These are phyloP conservation scores for Melopsittacus undulatus DNA, from an alignment of 2,797 vertebrate species.

Conservation along the genomic window DNA sequence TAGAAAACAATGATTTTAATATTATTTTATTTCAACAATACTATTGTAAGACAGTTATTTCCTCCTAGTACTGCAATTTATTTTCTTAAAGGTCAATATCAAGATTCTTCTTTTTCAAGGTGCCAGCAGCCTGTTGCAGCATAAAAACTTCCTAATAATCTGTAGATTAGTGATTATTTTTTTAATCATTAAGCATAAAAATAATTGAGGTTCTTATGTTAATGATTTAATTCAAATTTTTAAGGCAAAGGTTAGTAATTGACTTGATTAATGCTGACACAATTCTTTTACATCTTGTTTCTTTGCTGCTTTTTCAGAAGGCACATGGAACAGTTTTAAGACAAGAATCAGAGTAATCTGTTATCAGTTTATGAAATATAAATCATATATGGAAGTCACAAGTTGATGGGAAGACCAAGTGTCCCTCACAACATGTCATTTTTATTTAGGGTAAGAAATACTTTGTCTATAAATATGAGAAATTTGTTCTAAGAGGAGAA, in stretches of 20 bases:
- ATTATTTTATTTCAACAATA: background rate
- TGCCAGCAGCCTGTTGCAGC: background rate
- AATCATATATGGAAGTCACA: background rate
- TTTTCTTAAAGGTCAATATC: background rate
- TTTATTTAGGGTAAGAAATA: background rate
- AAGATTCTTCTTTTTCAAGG: background rate
- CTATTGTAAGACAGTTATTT: background rate
- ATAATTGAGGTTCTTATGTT: background rate
- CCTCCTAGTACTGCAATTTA: background rate
- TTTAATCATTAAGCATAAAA: background rate
- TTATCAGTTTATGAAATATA: background rate
- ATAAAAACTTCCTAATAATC: background rate
- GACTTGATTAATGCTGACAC: background rate
- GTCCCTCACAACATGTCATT: background rate
- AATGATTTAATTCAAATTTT: background rate
- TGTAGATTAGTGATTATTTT: background rate
- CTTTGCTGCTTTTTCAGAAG: background rate
- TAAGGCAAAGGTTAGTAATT: background rate
- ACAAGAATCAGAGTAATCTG: background rate
- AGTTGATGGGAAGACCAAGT: background rate
- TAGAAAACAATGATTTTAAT: background rate
- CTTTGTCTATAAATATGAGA: background rate
- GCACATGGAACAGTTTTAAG: background rate
- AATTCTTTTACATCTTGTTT: background rate
- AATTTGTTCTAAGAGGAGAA: background rate